These are phyloP conservation scores for Gavialis gangeticus DNA, from an alignment of 2,113 vertebrate genomes.

Conservation along the genomic window DNA sequence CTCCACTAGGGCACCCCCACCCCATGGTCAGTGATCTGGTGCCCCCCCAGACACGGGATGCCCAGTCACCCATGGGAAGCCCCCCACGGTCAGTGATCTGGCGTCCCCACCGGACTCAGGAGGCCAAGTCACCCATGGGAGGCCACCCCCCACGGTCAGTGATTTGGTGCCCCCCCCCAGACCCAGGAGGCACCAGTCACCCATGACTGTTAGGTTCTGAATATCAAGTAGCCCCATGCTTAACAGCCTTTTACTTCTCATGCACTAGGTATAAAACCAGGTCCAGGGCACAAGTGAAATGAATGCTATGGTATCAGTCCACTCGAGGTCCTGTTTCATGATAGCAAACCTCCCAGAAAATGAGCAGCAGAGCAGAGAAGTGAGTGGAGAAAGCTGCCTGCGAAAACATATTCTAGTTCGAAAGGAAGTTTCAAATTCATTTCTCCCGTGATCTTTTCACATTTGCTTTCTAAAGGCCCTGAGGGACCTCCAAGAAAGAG, in stretches of 20 bases:
- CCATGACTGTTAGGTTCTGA: no score
- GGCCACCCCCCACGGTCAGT: no score
- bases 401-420: not conserved
- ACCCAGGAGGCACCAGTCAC: no score
- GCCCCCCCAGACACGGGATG: no score
- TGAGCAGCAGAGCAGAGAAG: accelerated
- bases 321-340: not conserved
- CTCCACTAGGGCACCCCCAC: no score
- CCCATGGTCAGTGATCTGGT: no score
- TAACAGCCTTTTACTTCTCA: not conserved
- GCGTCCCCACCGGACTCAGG: no score
- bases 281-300: not conserved
- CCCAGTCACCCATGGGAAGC: no score
- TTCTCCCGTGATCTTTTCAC: not conserved
- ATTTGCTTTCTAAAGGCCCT: not conserved
- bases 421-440: not conserved
- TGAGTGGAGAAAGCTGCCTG: accelerated
- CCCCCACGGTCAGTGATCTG: no score
- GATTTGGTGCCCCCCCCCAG: no score
- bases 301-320: not conserved
- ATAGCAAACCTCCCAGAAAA: not conserved
- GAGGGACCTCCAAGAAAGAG: not conserved
- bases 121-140: no score
- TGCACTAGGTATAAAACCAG: not conserved
- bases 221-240: no score